Percentiles rank a stretch among this genome's conserved stretches.
Conservation (phyloP, 1,140 invertebrate species). For the Brachionus angularis region DNA sequence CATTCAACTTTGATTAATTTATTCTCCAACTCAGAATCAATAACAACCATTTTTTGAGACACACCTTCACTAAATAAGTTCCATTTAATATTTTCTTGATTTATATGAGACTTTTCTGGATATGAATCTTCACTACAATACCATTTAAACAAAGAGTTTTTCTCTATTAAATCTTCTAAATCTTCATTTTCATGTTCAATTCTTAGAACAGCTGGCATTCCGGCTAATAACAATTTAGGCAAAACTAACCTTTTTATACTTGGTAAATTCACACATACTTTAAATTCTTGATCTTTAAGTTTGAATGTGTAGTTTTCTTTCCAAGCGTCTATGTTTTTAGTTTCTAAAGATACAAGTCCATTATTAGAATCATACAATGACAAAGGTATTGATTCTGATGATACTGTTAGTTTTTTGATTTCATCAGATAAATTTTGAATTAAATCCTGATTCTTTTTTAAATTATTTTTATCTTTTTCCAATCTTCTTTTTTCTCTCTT, state of each 20-base stretch:
- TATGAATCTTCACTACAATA: background rate
- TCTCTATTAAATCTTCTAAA: background rate
- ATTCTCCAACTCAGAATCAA: constrained; percentile 3
- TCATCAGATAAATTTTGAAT: background rate
- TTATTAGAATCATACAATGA: background rate
- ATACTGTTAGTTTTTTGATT: too few relatives aligned
- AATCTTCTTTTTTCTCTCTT: background rate
- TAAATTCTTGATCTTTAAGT: constrained; percentile 21
- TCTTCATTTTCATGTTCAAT: constrained; percentile 1
- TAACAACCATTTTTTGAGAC: background rate
- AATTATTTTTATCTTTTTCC: background rate
- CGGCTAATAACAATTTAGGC: constrained; percentile 19
- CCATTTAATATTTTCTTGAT: background rate
- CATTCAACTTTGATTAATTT: background rate
- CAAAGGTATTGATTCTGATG: too few relatives aligned
- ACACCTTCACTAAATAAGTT: background rate
- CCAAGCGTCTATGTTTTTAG: constrained; percentile 18
- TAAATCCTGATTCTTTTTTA: background rate
- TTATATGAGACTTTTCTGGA: background rate
- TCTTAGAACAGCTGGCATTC: constrained; percentile 16
- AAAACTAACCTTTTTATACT: constrained; percentile 6
- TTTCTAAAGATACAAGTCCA: background rate
- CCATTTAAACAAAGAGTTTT: constrained; percentile 24
- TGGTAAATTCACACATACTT: constrained; percentile 14
- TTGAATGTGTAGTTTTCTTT: constrained; percentile 29